Evolutionary conservation across 1,140 invertebrate species (phyloP), one percentile per base, ranked within the genome.

Genomic region (Aradophagus sp.): DNA sequence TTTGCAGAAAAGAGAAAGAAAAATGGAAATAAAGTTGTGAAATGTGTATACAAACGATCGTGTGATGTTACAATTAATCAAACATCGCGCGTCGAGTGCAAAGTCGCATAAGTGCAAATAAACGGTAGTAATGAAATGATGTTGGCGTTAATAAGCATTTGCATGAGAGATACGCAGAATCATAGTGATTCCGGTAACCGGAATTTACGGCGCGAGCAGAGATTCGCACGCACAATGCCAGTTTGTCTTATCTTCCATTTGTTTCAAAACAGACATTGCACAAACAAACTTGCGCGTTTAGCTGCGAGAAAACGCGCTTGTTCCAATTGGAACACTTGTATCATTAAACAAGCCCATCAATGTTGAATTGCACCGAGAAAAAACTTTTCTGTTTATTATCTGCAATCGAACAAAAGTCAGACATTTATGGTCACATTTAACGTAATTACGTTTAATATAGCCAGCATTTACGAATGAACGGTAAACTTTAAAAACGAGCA

Each of bases 241-340:
- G n/a, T 8, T 31, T 5, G 3, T 48, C 50, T 50, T 20, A 16
- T 10, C 13, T 31, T 44, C 45, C 29, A 20, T 11, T 3, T 4
- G 10, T 62, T 62, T 45, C 39, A 52, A 48, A 45, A 52, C 31
- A 19, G 11, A 19, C 29, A 41, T 62, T 55, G 35, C 52, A 8
- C 34, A 31, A 35, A 34, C 31, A 20, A 36, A n/a, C n/a, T n/a
- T n/a, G n/a, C n/a, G n/a, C n/a, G n/a, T n/a, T n/a, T n/a, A n/a
- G 48, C 20, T 41, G 19, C 34, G 53, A 58, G 42, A 47, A 59
- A 59, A 39, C 38, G 19, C 11, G 19, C 20, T 10, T 2, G 48
- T 20, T 53, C 23, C 32, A 42, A 26, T 34, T 29, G 16, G 47
- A 65, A 73, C 76, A 77, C 74, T 71, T 66, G 68, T 73, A 63